A percentile compares a stretch with the other conserved stretches of the same genome.
phyloP scores from a whole-genome alignment of 1,140 invertebrate species.

The Medauroidea extradentata region DNA sequence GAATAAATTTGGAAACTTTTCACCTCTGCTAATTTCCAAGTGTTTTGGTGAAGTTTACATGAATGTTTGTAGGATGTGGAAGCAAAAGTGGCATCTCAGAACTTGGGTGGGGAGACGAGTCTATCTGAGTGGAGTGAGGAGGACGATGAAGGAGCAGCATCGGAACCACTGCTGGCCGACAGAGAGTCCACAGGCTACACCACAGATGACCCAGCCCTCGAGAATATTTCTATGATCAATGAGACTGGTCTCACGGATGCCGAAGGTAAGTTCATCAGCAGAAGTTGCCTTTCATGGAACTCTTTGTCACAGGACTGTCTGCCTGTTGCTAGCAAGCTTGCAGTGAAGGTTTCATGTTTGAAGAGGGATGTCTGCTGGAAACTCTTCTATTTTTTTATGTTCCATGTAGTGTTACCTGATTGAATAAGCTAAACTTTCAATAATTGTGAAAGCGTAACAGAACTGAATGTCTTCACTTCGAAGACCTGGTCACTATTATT shows the following conservation, averaged over 20 bases:
- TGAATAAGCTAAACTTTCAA: too few species aligned
- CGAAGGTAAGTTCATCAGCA: slow-evolving; percentile 50
- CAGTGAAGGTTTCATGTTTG: not conserved
- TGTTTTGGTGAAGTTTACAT: too few species aligned
- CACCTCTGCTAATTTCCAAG: too few species aligned
- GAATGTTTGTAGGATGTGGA: slow-evolving; percentile 46
- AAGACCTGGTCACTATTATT: too few species aligned
- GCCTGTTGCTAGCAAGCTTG: not conserved
- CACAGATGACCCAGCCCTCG: slow-evolving; percentile 74
- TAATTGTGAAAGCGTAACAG: too few species aligned
- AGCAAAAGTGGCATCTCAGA: slow-evolving; percentile 46
- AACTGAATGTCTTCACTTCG: too few species aligned
- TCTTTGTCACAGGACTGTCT: not conserved
- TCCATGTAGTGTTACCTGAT: too few species aligned
- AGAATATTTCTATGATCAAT: slow-evolving; percentile 77
- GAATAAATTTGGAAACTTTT: too few species aligned
- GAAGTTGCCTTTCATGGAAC: not conserved
- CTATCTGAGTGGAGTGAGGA: slow-evolving; percentile 78
- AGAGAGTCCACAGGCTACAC: slow-evolving; percentile 72
- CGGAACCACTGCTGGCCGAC: slow-evolving; percentile 48
- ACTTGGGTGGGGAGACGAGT: slow-evolving; percentile 45
- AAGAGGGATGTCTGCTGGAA: not conserved
- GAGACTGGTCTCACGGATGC: slow-evolving; percentile 81
- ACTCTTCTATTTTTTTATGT: not conserved
- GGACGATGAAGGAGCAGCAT: slow-evolving; percentile 53